These are phyloP conservation scores for Macrochelys suwanniensis DNA, from an alignment of 2,797 vertebrate genomes.

Conservation along the genomic window DNA sequence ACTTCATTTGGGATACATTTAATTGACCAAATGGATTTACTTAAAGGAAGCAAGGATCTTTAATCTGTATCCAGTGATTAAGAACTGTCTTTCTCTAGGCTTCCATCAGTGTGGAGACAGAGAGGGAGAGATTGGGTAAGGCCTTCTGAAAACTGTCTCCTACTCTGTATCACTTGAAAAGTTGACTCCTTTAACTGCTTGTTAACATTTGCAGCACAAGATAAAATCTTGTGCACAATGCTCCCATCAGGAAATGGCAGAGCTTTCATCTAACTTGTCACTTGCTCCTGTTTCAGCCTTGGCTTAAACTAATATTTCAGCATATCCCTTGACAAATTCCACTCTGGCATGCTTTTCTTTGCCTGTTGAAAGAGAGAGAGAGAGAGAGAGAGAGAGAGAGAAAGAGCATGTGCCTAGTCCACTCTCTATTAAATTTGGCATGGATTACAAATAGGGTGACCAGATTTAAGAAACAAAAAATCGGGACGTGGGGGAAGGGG, in stretches of 20 bases:
- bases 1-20: background rate
- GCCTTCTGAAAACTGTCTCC: background rate
- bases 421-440: background rate
- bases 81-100: background rate
- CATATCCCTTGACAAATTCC: background rate
- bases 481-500: too few species aligned
- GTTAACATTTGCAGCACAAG: background rate
- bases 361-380: background rate
- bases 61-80: background rate
- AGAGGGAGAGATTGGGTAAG: background rate
- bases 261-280: fast-evolving
- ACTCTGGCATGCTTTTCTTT: background rate
- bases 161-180: background rate
- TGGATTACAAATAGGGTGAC: background rate
- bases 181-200: background rate
- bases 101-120: background rate
- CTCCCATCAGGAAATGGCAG: background rate
- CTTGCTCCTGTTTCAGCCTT: background rate
- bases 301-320: background rate
- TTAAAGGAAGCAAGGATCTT: background rate
- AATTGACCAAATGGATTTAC: background rate
- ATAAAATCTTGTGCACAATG: background rate
- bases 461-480: too few species aligned
- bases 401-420: background rate
- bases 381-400: too few species aligned